Evolutionary conservation across 2,888 invertebrate genomes (phyloP).

Genomic region (Dione juno): DNA sequence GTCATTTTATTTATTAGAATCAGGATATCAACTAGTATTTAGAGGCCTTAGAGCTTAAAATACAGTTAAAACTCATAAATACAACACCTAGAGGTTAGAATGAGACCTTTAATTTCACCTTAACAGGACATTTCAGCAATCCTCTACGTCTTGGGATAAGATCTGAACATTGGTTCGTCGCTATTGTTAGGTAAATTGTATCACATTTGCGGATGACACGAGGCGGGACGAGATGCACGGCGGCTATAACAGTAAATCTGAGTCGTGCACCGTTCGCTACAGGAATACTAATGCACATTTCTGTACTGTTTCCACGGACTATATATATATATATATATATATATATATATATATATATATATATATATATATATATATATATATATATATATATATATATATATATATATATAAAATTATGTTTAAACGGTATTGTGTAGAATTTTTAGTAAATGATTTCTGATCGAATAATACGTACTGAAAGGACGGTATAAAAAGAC

Average conservation of each 20-base stretch:
- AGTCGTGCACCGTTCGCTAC: slow-evolving; percentile 61
- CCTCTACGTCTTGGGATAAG: slow-evolving; percentile 8
- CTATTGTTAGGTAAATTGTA: slow-evolving; percentile 31
- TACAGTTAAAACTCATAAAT: neutral
- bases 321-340: neutral
- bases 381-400: too few relatives aligned
- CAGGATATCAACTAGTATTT: neutral
- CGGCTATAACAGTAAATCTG: slow-evolving; percentile 69
- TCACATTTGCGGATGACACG: slow-evolving; percentile 34
- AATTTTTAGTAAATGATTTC: too few relatives aligned
- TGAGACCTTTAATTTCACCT: slow-evolving; percentile 3
- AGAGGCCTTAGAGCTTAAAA: neutral
- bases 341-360: too few relatives aligned
- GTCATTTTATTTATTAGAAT: too few relatives aligned
- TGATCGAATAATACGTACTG: too few relatives aligned
- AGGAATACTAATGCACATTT: slow-evolving; percentile 70
- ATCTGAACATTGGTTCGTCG: slow-evolving; percentile 17
- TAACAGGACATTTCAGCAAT: slow-evolving; percentile 19
- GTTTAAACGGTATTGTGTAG: too few relatives aligned
- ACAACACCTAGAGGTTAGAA: neutral
- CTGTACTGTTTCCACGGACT: slow-evolving; percentile 47
- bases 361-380: too few relatives aligned
- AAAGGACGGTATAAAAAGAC: too few relatives aligned
- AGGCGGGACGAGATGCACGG: slow-evolving; percentile 57
- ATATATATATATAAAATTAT: neutral